These are phyloP conservation scores for Eupithecia exiguata DNA, from an alignment of 2,888 invertebrate genomes.

Conservation along the genomic window DNA sequence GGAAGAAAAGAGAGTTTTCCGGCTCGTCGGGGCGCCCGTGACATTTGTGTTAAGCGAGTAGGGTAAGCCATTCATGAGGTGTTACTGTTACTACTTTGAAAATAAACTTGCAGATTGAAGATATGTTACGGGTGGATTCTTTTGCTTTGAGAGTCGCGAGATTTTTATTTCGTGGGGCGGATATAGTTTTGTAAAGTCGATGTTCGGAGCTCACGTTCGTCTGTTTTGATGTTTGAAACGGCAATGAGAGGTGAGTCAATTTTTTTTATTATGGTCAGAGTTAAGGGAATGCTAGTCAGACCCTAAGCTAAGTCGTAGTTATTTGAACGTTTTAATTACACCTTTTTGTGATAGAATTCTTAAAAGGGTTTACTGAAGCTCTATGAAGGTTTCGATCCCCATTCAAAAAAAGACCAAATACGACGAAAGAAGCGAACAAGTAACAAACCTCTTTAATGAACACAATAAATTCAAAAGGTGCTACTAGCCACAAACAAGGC, in stretches of 20 bases:
- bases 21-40: conserved; percentile 79
- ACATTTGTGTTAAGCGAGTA: conserved; percentile 82
- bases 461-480: background rate
- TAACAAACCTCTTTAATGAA: background rate
- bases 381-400: background rate
- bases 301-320: no score
- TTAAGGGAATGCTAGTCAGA: no score
- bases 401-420: no score
- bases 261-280: no score
- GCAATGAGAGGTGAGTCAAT: background rate
- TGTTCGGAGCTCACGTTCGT: background rate
- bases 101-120: conserved; percentile 65
- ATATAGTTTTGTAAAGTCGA: background rate
- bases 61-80: conserved; percentile 76
- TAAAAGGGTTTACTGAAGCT: background rate
- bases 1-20: conserved; percentile 84
- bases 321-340: background rate
- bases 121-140: conserved; percentile 33
- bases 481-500: background rate
- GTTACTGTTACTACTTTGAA: conserved; percentile 65
- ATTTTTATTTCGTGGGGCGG: conserved; percentile 18
- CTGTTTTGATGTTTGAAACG: background rate
- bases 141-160: conserved; percentile 29
- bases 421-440: background rate
- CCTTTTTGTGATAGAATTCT: background rate